Evolutionary conservation across 2,113 vertebrate species (phyloP), one percentile per base, ranked within the genome.

Genomic region (Cololabis saira): DNA sequence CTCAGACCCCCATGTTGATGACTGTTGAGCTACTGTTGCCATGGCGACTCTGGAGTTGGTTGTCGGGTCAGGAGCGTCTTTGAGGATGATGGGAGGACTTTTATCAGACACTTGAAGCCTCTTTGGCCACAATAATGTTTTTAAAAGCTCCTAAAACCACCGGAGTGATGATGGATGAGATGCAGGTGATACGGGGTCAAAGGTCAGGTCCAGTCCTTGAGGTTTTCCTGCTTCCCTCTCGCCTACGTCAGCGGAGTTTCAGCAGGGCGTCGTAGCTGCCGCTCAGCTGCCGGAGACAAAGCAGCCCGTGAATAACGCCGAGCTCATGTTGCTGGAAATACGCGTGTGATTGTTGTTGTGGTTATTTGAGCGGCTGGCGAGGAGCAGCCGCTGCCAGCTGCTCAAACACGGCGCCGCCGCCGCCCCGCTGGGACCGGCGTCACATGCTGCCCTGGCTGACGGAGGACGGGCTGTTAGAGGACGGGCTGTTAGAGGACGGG

Each of bases 21-120:
- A 61, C 74, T 59, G 61, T 54, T 54, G 68, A 71, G 79, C 78
- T 68, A 79, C 69, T 84, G 33, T 37, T 37, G 33, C 33, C 33
- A 37, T 37, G 33, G 33, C 33, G 33, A 74, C 91, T 88, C 91
- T 86, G 81, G 80, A 82, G 73, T 75, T 74, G 73, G 77, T 89
- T n/a, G 14, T 27, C 41, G 5, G 9, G 8, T 27, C 22, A 44
- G 37, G 19, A 30, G 24, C 14, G 8, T 54, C 15, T 33, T 10
- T 5, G 8, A 57, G 82, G 66, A 86, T 78, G 58, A 64, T 78
- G 63, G 74, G 73, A 84, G 65, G 56, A 53, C 51, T 44, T 13
- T 47, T 17, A 11, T 17, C 18, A 17, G 45, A 17, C 9, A 47
- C 18, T 47, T 18, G 10, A 18, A 47, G 33, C 10, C 10, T 9